phyloP scores from a whole-genome alignment of 1,140 invertebrate genomes.

The Linepithema humile region DNA sequence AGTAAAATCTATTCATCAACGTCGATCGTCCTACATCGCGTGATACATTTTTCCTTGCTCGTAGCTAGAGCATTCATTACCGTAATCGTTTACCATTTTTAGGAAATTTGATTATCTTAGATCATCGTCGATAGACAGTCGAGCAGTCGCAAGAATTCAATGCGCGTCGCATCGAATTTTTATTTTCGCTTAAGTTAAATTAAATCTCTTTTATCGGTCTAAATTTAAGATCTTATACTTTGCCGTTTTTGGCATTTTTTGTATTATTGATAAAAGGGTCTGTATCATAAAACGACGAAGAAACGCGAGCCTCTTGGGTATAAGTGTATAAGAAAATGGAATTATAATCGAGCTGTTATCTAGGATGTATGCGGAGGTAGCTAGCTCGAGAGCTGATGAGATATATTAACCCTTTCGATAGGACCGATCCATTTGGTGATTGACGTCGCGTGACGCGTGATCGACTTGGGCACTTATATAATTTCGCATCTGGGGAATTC shows the following conservation, averaged over 20 bases:
- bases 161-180: neutral
- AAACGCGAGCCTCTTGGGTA: slow-evolving; percentile 74
- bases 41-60: neutral
- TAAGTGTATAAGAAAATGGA: slow-evolving; percentile 40
- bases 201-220: neutral
- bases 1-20: neutral
- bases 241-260: neutral
- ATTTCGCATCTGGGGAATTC: slow-evolving; percentile 62
- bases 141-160: neutral
- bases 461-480: slow-evolving; percentile 60
- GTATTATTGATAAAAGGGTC: neutral
- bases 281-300: slow-evolving; percentile 15
- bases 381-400: neutral
- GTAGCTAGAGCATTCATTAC: slow-evolving; percentile 41
- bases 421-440: slow-evolving; percentile 76
- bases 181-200: neutral
- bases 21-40: neutral
- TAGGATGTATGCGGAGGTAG: neutral
- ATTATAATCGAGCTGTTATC: slow-evolving; percentile 57
- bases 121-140: neutral
- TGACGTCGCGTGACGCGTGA: slow-evolving; percentile 76
- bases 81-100: slow-evolving; percentile 24
- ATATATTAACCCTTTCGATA: slow-evolving; percentile 62
- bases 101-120: slow-evolving; percentile 27
- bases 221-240: neutral